These are phyloP conservation scores for Upupa epops DNA, from an alignment of 2,113 vertebrate genomes.

Conservation along the genomic window DNA sequence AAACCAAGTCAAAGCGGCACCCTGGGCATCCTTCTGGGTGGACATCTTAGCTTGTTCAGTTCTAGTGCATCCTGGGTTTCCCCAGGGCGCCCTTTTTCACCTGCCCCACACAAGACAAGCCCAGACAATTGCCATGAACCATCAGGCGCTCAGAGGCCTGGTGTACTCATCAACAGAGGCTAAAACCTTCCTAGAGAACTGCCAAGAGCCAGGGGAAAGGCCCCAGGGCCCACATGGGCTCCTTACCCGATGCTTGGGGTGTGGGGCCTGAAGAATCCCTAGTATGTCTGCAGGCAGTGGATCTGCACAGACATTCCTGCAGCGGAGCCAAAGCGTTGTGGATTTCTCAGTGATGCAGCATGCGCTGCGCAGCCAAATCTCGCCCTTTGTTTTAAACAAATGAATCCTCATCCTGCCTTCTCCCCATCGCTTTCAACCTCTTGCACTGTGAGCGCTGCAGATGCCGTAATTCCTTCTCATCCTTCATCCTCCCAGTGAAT, in stretches of 20 bases:
- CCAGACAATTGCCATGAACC: not conserved
- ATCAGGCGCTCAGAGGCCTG: no score
- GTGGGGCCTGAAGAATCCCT: not conserved
- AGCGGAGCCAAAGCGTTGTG: rapidly evolving
- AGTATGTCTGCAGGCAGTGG: rapidly evolving
- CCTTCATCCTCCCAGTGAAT: slow-evolving; percentile 42
- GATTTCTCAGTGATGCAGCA: not conserved
- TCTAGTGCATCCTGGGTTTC: not conserved
- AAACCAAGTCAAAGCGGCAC: rapidly evolving
- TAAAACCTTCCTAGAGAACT: not conserved
- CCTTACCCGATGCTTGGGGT: rapidly evolving
- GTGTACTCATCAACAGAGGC: not conserved
- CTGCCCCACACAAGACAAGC: not conserved
- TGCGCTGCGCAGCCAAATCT: not conserved
- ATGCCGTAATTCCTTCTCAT: slow-evolving; percentile 24
- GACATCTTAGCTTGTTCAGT: not conserved
- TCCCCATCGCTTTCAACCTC: slow-evolving; percentile 26
- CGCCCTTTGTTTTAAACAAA: not conserved
- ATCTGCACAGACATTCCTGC: not conserved
- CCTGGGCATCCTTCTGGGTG: not conserved
- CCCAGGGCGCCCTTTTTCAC: not conserved
- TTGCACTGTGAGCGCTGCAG: not conserved
- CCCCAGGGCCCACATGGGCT: rapidly evolving
- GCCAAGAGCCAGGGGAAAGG: not conserved
- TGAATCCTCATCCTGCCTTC: not conserved